Conservation (phyloP, 2,888 invertebrate genomes). For the Tanytarsus gracilentus region DNA sequence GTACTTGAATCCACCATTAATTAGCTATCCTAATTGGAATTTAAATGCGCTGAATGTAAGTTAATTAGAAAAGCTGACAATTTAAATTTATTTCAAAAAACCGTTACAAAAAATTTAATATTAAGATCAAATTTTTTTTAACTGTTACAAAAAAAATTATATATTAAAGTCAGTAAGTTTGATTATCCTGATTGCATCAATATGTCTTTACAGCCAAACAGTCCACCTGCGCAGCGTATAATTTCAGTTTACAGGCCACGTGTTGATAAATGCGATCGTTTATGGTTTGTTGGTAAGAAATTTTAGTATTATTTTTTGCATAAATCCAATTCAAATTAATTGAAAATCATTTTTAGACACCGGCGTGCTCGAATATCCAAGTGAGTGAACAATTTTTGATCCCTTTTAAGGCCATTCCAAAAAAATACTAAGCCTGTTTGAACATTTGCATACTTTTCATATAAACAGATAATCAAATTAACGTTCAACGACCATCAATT, state of each 20-base stretch:
- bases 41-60: constrained; percentile 36
- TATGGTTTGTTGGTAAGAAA: constrained; percentile 59
- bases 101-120: neutral
- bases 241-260: constrained; percentile 45
- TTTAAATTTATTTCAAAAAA: neutral
- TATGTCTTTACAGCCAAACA: neutral
- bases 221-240: neutral
- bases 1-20: constrained; percentile 31
- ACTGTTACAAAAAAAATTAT: no score
- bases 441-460: neutral
- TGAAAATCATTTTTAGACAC: constrained; percentile 45
- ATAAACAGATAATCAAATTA: constrained; percentile 29
- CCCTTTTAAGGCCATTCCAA: no score
- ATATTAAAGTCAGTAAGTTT: no score
- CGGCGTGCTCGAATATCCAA: constrained; percentile 51
- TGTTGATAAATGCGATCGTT: constrained; percentile 59
- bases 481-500: constrained; percentile 47
- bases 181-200: no score
- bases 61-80: neutral
- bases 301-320: neutral
- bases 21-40: constrained; percentile 38
- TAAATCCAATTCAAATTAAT: neutral
- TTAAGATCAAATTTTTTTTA: neutral
- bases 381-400: no score
- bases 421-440: no score